These are phyloP conservation scores for Agriopis aurantiaria DNA, from an alignment of 2,888 invertebrate genomes.

Conservation along the genomic window DNA sequence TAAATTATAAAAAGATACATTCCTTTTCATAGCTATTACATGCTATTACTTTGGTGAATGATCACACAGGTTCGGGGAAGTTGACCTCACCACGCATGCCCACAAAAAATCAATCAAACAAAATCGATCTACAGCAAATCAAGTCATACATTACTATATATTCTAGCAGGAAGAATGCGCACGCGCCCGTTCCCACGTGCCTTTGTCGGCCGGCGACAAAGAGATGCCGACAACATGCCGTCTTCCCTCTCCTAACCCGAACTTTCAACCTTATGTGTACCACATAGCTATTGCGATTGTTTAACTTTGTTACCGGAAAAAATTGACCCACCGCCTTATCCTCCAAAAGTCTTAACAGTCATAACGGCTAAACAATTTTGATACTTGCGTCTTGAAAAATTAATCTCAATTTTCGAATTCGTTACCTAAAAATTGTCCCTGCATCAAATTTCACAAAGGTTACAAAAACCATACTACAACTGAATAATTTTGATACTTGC, in stretches of 20 bases:
- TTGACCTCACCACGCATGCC: slow-evolving; percentile 49
- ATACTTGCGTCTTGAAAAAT: slow-evolving; percentile 28
- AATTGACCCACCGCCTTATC: slow-evolving; percentile 54
- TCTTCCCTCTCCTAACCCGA: slow-evolving; percentile 55
- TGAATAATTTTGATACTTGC: slow-evolving; percentile 6
- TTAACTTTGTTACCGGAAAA: slow-evolving; percentile 53
- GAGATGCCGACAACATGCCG: slow-evolving; percentile 76
- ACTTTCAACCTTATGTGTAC: slow-evolving; percentile 53
- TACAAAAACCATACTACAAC: slow-evolving; percentile 34
- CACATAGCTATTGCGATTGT: slow-evolving; percentile 26
- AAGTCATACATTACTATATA: slow-evolving; percentile 76
- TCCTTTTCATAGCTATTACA: too few species aligned
- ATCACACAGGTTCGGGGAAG: background rate
- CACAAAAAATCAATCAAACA: slow-evolving; percentile 55
- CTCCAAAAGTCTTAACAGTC: slow-evolving; percentile 49
- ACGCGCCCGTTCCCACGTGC: slow-evolving; percentile 84
- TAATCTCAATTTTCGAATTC: slow-evolving; percentile 40
- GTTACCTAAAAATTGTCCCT: slow-evolving; percentile 58
- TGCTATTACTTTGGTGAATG: background rate
- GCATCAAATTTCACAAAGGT: slow-evolving; percentile 45
- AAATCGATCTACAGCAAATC: slow-evolving; percentile 67
- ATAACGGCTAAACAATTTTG: background rate
- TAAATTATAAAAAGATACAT: too few species aligned
- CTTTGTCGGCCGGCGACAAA: slow-evolving; percentile 85
- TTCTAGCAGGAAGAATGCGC: slow-evolving; percentile 71